Base-by-base conservation (phyloP, 2,113 vertebrate genomes). In the Mellivora capensis region DNA sequence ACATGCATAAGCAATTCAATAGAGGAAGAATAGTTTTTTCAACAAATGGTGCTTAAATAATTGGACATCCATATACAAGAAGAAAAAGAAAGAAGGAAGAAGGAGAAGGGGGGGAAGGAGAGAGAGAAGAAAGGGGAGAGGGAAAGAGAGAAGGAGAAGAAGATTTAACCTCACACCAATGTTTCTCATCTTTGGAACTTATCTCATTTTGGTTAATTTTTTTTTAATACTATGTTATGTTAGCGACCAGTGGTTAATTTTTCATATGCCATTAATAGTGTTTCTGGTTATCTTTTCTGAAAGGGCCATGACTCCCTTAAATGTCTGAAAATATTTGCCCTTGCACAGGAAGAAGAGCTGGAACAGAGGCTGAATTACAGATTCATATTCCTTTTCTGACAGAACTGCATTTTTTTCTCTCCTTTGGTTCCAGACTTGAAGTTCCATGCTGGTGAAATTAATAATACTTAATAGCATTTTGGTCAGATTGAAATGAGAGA, bases 311-410 rank as follows among this genome's bases (percentile, higher is more conserved):
- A 82, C 76, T 87, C 34, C 47, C 44, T 76, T 57, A 92, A 84
- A 77, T 84, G 13, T 96, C 77, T n/a, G n/a, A 88, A 83, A 81
- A 61, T 83, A 23, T 96, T 83, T 87, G 47, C 59, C 23, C 83
- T 86, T 84, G 44, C 59, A 54, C 23, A 37, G 52, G 67, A 95
- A 89, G 23, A 93, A 71, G 20, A 91, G 93, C 64, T 47, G 42
- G 39, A 88, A 62, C 27, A 76, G 47, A 47, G 52, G 23, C 61
- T 95, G 61, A 96, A 88, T 83, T 81, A 74, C 4, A 74, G 29
- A 81, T 39, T 72, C 72, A 39, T 67, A 67, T 87, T 92, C 47
- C 59, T 79, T 94, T 49, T 84, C 29, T 84, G 77, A 79, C 77
- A 92, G 42, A 79, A 88, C 49, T 67, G 42, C 21, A 37, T 90